Conservation (phyloP, 2,888 invertebrate genomes). For the Mythimna impura region DNA sequence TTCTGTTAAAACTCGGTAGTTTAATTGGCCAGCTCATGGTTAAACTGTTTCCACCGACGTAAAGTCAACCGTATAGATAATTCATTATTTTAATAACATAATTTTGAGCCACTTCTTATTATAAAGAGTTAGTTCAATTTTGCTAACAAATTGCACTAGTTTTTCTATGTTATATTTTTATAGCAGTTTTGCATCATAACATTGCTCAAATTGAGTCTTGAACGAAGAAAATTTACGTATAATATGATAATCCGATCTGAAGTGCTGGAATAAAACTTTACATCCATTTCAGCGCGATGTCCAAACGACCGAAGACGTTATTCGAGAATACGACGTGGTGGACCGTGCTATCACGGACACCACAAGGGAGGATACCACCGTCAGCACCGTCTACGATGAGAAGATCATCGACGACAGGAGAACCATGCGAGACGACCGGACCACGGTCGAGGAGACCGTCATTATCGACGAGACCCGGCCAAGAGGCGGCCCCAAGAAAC, state of each 20-base stretch:
- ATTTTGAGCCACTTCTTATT: neutral
- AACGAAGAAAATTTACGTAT: conserved; percentile 6
- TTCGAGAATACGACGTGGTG: conserved; percentile 87
- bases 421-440: conserved; percentile 87
- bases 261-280: conserved; percentile 45
- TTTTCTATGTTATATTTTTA: neutral
- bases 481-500: conserved; percentile 85
- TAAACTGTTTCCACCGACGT: neutral
- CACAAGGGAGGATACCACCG: conserved; percentile 82
- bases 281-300: conserved; percentile 84
- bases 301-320: conserved; percentile 87
- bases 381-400: conserved; percentile 87
- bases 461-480: conserved; percentile 84
- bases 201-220: neutral
- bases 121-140: neutral
- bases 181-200: neutral
- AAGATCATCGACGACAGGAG: conserved; percentile 85
- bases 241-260: conserved; percentile 5
- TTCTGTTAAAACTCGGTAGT: neutral
- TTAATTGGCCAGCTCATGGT: neutral
- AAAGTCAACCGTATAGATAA: neutral
- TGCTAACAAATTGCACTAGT: neutral
- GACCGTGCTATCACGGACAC: conserved; percentile 88
- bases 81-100: neutral
- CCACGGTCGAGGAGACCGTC: conserved; percentile 80